Conservation (phyloP, 2,113 vertebrate species). For the Hemichromis elongatus region DNA sequence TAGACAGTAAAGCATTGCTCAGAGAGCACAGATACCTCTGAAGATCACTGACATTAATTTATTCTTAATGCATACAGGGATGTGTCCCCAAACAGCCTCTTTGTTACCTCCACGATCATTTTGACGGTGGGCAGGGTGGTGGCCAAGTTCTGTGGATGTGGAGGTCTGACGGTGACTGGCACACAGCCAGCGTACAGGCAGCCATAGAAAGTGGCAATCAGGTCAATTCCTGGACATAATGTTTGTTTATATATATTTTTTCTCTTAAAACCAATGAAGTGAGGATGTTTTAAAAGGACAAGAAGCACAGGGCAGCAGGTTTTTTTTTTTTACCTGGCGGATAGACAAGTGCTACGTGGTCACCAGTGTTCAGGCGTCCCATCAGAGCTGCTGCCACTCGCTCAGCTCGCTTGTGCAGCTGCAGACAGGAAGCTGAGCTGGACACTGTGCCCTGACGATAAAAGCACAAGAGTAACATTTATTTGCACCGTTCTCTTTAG, state of each 20-base stretch:
- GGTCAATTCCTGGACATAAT: constrained; percentile 81
- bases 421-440: constrained; percentile 86
- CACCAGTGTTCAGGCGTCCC: constrained; percentile 84
- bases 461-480: neutral
- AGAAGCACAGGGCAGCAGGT: neutral
- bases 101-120: constrained; percentile 93
- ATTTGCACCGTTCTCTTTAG: neutral
- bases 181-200: constrained; percentile 91
- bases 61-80: neutral
- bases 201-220: constrained; percentile 94
- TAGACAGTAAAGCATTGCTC: rapidly evolving
- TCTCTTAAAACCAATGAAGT: neutral
- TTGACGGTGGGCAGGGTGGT: constrained; percentile 94
- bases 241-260: neutral
- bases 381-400: constrained; percentile 82
- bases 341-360: constrained; percentile 92
- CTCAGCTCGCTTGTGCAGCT: constrained; percentile 91
- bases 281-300: neutral
- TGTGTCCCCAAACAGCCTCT: neutral
- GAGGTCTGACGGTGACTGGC: constrained; percentile 89
- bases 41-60: neutral
- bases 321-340: constrained; percentile 82
- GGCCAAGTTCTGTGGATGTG: constrained; percentile 90
- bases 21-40: neutral
- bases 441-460: constrained; percentile 82